These are phyloP conservation scores for Plectrocnemia conspersa DNA, from an alignment of 1,140 invertebrate species.

Conservation along the genomic window DNA sequence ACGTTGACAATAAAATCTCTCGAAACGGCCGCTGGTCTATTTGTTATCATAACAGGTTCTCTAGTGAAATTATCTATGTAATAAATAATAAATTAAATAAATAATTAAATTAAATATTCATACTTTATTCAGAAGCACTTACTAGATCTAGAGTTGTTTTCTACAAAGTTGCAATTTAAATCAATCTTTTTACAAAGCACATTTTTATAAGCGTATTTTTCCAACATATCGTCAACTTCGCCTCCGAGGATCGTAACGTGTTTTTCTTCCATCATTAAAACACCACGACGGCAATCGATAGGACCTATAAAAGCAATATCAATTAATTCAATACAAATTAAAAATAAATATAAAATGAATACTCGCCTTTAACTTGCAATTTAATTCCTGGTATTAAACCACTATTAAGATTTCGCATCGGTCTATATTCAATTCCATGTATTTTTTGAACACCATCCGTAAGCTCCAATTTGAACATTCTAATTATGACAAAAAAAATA, in stretches of 20 bases:
- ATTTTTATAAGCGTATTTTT: conserved; percentile 58
- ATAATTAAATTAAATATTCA: background rate
- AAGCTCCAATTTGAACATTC: conserved; percentile 68
- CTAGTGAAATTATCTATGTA: background rate
- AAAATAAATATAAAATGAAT: background rate
- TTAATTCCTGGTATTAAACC: conserved; percentile 63
- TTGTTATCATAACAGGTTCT: background rate
- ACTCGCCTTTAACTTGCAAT: conserved; percentile 52
- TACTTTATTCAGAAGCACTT: background rate
- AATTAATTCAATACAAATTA: background rate
- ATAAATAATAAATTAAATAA: background rate
- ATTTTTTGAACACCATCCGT: conserved; percentile 72
- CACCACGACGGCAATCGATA: conserved; percentile 63
- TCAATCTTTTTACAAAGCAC: conserved; percentile 52
- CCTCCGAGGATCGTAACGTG: conserved; percentile 67
- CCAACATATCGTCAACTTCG: conserved; percentile 62
- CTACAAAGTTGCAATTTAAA: no score
- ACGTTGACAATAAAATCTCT: no score
- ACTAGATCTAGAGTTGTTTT: background rate
- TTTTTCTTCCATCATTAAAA: conserved; percentile 61
- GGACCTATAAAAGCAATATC: conserved; percentile 53
- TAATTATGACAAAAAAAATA: no score
- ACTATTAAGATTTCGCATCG: conserved; percentile 57
- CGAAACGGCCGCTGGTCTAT: background rate
- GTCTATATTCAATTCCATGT: conserved; percentile 67